phyloP scores from a whole-genome alignment of 1,140 invertebrate species.

The Oreohelix idahoensis region DNA sequence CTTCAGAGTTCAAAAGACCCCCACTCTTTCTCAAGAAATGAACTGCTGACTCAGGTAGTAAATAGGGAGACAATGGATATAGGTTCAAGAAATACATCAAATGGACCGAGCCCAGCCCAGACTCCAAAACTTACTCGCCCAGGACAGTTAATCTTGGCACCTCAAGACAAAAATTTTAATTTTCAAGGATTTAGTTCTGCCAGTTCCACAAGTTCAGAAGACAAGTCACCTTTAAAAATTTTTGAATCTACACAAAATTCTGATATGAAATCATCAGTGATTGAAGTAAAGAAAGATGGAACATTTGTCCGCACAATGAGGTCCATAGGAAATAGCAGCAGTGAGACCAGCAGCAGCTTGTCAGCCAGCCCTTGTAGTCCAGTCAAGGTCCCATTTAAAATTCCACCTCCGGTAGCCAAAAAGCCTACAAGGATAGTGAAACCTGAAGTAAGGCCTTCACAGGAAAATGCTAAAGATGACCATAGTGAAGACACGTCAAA shows the following conservation, averaged over 20 bases:
- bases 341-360: background rate
- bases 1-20: constrained; percentile 27
- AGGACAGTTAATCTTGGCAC: constrained; percentile 58
- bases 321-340: background rate
- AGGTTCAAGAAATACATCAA: background rate
- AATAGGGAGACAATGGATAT: constrained; percentile 18
- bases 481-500: background rate
- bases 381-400: constrained; percentile 38
- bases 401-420: constrained; percentile 52
- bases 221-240: constrained; percentile 44
- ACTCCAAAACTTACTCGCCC: constrained; percentile 45
- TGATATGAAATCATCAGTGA: constrained; percentile 47
- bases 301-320: background rate
- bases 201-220: constrained; percentile 46
- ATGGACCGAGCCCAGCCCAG: background rate
- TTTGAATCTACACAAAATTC: constrained; percentile 38
- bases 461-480: constrained; percentile 6
- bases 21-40: constrained; percentile 14
- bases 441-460: constrained; percentile 9
- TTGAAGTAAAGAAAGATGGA: constrained; percentile 41
- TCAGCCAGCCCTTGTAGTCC: background rate
- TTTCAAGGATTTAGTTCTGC: constrained; percentile 60
- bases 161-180: constrained; percentile 60
- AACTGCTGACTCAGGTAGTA: constrained; percentile 15
- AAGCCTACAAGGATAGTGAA: constrained; percentile 40